Evolutionary conservation across 2,113 vertebrate genomes (phyloP).

Genomic region (Gavialis gangeticus): DNA sequence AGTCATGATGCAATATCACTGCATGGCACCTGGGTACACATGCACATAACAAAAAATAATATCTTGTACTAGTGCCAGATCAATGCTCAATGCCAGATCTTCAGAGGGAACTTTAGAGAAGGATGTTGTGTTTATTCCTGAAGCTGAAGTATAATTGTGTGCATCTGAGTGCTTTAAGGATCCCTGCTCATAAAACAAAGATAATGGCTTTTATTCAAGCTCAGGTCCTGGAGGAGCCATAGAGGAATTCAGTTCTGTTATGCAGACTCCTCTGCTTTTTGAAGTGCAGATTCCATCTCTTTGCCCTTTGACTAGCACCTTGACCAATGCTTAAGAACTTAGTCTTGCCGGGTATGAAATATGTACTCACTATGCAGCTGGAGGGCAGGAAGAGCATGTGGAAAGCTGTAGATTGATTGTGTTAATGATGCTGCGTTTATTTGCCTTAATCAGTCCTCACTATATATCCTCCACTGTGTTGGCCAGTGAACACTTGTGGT

Average conservation of each 20-base stretch:
- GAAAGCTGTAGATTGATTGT: not conserved
- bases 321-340: not conserved
- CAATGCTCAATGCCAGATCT: too few species aligned
- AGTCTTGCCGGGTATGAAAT: not conserved
- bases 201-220: not conserved
- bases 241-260: not conserved
- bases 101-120: too few species aligned
- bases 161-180: not conserved
- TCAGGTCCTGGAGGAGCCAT: not conserved
- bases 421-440: not conserved
- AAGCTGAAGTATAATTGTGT: not conserved
- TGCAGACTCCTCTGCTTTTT: not conserved
- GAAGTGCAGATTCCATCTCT: not conserved
- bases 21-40: not conserved
- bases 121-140: not conserved
- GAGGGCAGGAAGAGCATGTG: not conserved
- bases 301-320: not conserved
- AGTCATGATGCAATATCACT: not conserved
- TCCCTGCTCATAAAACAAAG: rapidly evolving
- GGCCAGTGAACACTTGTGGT: not conserved
- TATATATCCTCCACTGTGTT: not conserved
- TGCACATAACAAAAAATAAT: not conserved
- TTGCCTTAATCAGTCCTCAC: not conserved
- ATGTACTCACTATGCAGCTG: not conserved
- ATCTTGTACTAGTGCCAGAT: not conserved